These are phyloP conservation scores for Spodoptera littoralis DNA, from an alignment of 2,888 invertebrate genomes.

Conservation along the genomic window DNA sequence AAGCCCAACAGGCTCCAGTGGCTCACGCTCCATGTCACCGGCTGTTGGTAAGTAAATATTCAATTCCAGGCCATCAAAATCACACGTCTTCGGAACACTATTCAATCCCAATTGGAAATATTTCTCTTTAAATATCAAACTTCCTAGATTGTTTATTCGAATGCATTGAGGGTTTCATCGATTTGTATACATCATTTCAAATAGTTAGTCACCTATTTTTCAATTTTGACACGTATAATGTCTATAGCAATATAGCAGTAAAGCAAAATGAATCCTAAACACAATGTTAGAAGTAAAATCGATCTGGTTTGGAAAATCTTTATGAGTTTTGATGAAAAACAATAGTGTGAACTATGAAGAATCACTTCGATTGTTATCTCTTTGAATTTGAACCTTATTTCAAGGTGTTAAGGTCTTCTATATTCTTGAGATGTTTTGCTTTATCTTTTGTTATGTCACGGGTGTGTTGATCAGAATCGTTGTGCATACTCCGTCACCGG, in stretches of 20 bases:
- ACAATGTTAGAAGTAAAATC: background rate
- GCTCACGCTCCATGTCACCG: conserved; percentile 99
- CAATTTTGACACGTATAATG: too few species aligned
- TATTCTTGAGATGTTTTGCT: conserved; percentile 65
- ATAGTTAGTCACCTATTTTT: too few species aligned
- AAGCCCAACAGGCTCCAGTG: conserved; percentile 97
- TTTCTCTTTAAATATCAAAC: too few species aligned
- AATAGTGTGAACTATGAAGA: background rate
- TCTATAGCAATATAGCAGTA: background rate
- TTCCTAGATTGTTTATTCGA: too few species aligned
- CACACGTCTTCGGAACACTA: too few species aligned
- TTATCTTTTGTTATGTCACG: conserved; percentile 83
- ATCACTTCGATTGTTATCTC: conserved; percentile 14
- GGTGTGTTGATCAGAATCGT: conserved; percentile 88
- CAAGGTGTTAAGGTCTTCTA: conserved; percentile 64
- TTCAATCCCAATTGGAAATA: too few species aligned
- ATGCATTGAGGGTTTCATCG: too few species aligned
- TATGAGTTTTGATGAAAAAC: conserved; percentile 9
- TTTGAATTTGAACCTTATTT: conserved; percentile 69
- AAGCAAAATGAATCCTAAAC: conserved; percentile 1
- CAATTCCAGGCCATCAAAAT: too few species aligned
- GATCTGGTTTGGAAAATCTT: conserved; percentile 4
- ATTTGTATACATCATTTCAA: too few species aligned
- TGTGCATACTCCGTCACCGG: conserved; percentile 89
- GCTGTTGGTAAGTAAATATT: conserved; percentile 94